Conservation (phyloP, 2,888 invertebrate genomes). For the Anaspis maculata region DNA sequence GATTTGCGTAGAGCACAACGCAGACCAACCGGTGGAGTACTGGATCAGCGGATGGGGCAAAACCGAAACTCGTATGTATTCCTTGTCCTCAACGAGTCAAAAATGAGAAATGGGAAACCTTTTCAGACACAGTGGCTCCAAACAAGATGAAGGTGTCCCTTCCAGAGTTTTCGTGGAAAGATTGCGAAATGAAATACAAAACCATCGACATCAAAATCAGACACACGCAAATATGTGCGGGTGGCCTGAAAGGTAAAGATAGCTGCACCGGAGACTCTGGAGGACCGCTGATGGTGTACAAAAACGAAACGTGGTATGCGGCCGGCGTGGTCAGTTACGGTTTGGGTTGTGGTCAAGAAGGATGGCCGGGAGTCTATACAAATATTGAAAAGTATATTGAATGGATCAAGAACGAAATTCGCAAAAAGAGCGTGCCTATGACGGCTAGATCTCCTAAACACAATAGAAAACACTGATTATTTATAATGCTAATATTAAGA, state of each 20-base stretch:
- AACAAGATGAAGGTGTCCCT: conserved; percentile 56
- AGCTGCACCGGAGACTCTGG: conserved; percentile 76
- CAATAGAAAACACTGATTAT: too few relatives aligned
- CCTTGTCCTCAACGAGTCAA: conserved; percentile 1
- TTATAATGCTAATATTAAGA: too few relatives aligned
- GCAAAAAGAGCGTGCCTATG: too few relatives aligned
- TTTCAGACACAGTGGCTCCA: background rate
- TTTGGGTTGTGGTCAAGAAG: conserved; percentile 55
- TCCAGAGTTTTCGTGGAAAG: conserved; percentile 46
- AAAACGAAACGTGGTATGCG: conserved; percentile 39
- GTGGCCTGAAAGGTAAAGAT: conserved; percentile 59
- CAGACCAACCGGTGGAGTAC: conserved; percentile 17
- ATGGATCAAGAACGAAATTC: conserved; percentile 47
- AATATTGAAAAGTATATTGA: conserved; percentile 50
- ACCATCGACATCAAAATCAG: conserved; percentile 44
- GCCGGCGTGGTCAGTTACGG: conserved; percentile 65
- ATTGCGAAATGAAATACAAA: conserved; percentile 48
- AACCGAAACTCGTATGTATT: conserved; percentile 33
- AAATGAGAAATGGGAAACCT: conserved; percentile 1
- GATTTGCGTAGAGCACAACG: conserved; percentile 30
- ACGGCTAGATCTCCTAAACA: too few relatives aligned
- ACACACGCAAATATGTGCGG: conserved; percentile 62
- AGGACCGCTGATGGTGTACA: conserved; percentile 59
- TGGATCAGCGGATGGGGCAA: conserved; percentile 49
- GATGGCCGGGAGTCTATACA: conserved; percentile 65